Percentiles rank a stretch among this genome's conserved stretches.
Evolutionary conservation across 64 coral and sea anemone species (phyloP).

Genomic region (Dendrophyllia cribrosa): DNA sequence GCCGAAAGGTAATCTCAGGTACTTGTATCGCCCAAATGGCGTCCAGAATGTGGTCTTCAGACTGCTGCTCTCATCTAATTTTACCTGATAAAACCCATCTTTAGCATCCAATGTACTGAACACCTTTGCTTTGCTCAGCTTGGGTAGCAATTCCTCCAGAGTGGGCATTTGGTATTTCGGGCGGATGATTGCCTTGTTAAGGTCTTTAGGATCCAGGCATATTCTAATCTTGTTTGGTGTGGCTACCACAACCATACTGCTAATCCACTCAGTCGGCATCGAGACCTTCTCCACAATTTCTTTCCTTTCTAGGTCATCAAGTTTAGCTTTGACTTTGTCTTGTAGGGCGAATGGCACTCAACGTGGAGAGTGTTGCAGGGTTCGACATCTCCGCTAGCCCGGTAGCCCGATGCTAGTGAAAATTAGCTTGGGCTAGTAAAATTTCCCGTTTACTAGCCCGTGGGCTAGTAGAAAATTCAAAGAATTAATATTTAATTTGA

Average conservation of each 20-base stretch:
- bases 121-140: conserved; percentile 18
- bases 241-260: no score
- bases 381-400: no score
- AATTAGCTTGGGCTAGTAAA: no score
- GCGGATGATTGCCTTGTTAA: conserved; percentile 12
- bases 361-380: conserved; percentile 1
- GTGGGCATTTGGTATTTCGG: conserved; percentile 9
- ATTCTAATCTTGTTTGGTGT: neutral
- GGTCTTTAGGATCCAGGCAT: conserved; percentile 1
- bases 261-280: neutral
- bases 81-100: no score
- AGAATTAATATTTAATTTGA: no score
- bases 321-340: conserved; percentile 23
- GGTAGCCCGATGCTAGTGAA: no score
- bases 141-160: conserved; percentile 21
- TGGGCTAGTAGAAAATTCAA: no score
- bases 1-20: conserved; percentile 53
- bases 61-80: no score
- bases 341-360: conserved; percentile 4
- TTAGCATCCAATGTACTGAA: no score
- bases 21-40: conserved; percentile 10
- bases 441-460: no score
- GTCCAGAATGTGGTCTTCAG: conserved; percentile 29
- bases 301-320: conserved; percentile 27
- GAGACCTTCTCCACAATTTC: neutral